Evolutionary conservation across 2,113 vertebrate species (phyloP).

Genomic region (Lichenostomus cassidix): DNA sequence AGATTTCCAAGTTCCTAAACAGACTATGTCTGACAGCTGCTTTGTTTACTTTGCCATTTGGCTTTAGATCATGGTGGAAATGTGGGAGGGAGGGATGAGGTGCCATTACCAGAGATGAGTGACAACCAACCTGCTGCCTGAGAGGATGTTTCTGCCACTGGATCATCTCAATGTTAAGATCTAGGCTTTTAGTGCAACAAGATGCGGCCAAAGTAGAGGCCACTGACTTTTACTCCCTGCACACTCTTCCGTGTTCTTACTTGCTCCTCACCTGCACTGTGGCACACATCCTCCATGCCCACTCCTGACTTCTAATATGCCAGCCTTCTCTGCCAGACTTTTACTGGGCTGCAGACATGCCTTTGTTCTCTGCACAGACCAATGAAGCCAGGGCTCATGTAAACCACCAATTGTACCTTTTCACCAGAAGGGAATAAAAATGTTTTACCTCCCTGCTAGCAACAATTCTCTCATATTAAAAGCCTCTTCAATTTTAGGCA

Average conservation of each 20-base stretch:
- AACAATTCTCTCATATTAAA: neutral
- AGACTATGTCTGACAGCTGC: neutral
- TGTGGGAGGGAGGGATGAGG: neutral
- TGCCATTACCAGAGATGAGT: neutral
- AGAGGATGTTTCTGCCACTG: neutral
- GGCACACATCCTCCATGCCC: fast-evolving
- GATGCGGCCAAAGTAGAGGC: neutral
- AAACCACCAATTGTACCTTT: neutral
- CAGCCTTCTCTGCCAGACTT: neutral
- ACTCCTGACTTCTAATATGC: no score
- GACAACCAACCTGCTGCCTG: neutral
- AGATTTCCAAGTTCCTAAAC: neutral
- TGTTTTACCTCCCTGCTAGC: neutral
- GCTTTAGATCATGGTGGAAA: neutral
- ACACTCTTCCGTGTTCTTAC: neutral
- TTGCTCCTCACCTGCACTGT: neutral
- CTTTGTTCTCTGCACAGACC: no score
- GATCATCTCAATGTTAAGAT: neutral
- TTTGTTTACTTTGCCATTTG: neutral
- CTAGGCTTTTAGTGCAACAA: neutral
- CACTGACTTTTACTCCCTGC: neutral
- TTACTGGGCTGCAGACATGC: neutral
- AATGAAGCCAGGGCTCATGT: neutral
- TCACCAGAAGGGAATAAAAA: neutral
- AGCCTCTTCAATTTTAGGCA: neutral